phyloP scores from a whole-genome alignment of 2,888 invertebrate genomes.

The Parnassius smintheus region DNA sequence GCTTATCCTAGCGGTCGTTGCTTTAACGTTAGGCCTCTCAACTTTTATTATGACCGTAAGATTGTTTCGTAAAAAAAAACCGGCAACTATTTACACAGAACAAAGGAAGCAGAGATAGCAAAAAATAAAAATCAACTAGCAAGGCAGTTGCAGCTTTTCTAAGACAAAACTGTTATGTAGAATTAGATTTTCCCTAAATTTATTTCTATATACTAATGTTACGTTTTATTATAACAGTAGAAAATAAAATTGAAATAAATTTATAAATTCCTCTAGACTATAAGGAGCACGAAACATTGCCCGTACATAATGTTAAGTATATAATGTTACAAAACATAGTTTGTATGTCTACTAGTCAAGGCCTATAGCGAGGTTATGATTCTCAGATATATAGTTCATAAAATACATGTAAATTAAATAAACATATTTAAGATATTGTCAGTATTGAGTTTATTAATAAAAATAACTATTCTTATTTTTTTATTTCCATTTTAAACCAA shows the following conservation, averaged over 20 bases:
- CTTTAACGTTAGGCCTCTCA: constrained; percentile 50
- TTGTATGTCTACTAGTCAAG: constrained; percentile 33
- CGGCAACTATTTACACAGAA: constrained; percentile 49
- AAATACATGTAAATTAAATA: constrained; percentile 30
- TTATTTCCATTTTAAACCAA: no score
- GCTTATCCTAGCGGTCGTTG: constrained; percentile 57
- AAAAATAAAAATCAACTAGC: constrained; percentile 24
- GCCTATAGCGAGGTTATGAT: constrained; percentile 35
- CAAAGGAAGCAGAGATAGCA: constrained; percentile 62
- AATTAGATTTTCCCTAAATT: constrained; percentile 21
- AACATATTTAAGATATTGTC: constrained; percentile 38
- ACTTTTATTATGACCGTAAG: constrained; percentile 65
- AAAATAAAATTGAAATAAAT: constrained; percentile 2
- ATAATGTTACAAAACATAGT: constrained; percentile 23
- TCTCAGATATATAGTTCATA: constrained; percentile 35
- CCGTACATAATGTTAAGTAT: constrained; percentile 21
- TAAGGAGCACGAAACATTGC: constrained; percentile 10
- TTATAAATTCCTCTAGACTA: constrained; percentile 1
- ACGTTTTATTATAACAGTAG: not conserved
- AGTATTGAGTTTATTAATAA: constrained; percentile 46
- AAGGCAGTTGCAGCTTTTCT: not conserved
- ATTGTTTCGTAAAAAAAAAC: constrained; percentile 48
- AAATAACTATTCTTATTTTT: constrained; percentile 13
- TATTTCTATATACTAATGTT: constrained; percentile 15
- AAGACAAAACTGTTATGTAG: constrained; percentile 32